phyloP scores from a whole-genome alignment of 2,797 vertebrate species.

The Anguilla pacifica region DNA sequence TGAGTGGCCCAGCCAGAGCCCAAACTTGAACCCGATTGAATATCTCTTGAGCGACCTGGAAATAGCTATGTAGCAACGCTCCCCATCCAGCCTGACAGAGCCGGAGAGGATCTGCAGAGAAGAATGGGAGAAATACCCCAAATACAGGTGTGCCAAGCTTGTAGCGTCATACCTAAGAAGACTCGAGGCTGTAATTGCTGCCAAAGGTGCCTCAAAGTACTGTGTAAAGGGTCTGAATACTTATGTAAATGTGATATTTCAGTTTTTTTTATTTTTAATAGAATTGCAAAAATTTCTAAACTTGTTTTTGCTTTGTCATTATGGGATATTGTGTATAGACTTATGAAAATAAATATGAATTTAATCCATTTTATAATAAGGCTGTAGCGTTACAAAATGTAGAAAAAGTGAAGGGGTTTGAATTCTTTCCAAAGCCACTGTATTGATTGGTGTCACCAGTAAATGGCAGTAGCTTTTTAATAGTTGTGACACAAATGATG shows the following conservation, averaged over 20 bases:
- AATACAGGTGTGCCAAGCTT: conserved; percentile 19
- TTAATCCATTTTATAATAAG: too few relatives aligned
- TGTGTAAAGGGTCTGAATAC: too few relatives aligned
- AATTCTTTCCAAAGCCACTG: background rate
- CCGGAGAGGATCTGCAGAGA: background rate
- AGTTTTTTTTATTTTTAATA: too few relatives aligned
- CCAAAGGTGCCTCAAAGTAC: too few relatives aligned
- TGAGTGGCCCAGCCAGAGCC: background rate
- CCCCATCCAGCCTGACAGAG: background rate
- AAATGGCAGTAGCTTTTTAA: conserved; percentile 15
- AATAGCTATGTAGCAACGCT: background rate
- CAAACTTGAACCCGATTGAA: background rate
- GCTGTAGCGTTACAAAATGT: too few relatives aligned
- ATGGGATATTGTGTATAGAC: too few relatives aligned
- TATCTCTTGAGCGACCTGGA: background rate
- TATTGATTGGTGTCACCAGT: background rate
- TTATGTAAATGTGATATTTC: too few relatives aligned
- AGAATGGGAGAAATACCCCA: background rate
- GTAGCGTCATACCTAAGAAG: background rate
- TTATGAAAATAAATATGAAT: too few relatives aligned
- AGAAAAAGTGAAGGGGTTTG: too few relatives aligned
- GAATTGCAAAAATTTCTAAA: too few relatives aligned
- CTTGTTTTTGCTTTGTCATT: too few relatives aligned
- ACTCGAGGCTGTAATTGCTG: too few relatives aligned
- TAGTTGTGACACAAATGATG: background rate